These are phyloP conservation scores for Ophion costatus DNA, from an alignment of 2,888 invertebrate species.

Conservation along the genomic window DNA sequence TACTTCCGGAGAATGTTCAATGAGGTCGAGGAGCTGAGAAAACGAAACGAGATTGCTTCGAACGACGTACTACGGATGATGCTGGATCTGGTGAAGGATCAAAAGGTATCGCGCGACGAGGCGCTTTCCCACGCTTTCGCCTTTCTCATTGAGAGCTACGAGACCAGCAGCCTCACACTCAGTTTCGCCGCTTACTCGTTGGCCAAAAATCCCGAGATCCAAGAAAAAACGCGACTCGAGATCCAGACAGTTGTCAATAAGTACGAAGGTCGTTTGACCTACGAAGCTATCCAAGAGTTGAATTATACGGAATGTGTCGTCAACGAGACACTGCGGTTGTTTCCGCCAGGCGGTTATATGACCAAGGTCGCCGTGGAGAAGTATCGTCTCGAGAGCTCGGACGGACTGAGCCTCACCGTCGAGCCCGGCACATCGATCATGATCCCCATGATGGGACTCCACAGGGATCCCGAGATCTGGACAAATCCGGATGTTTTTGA, in stretches of 20 bases:
- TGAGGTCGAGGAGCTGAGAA: conserved; percentile 60
- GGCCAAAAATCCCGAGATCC: conserved; percentile 82
- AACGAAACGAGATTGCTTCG: conserved; percentile 62
- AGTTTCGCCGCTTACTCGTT: conserved; percentile 83
- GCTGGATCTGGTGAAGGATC: conserved; percentile 73
- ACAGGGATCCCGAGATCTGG: conserved; percentile 65
- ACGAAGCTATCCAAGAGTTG: conserved; percentile 83
- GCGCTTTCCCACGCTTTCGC: conserved; percentile 83
- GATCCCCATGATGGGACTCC: conserved; percentile 66
- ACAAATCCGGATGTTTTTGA: conserved; percentile 61
- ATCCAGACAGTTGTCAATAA: conserved; percentile 78
- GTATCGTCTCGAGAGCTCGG: conserved; percentile 24
- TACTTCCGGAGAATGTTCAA: conserved; percentile 58
- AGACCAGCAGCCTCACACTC: conserved; percentile 84
- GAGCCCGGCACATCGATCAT: conserved; percentile 67
- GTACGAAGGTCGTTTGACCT: conserved; percentile 80
- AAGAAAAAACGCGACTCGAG: conserved; percentile 83
- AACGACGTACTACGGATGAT: conserved; percentile 83
- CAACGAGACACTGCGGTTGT: conserved; percentile 67
- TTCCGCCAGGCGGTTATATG: conserved; percentile 48
- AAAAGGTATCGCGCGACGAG: conserved; percentile 70
- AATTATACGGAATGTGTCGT: conserved; percentile 84
- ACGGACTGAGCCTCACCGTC: conserved; percentile 69
- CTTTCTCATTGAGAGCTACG: conserved; percentile 85
- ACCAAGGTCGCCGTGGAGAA: neutral